phyloP scores from a whole-genome alignment of 2,797 vertebrate species.

The Pagetopsis macropterus region DNA sequence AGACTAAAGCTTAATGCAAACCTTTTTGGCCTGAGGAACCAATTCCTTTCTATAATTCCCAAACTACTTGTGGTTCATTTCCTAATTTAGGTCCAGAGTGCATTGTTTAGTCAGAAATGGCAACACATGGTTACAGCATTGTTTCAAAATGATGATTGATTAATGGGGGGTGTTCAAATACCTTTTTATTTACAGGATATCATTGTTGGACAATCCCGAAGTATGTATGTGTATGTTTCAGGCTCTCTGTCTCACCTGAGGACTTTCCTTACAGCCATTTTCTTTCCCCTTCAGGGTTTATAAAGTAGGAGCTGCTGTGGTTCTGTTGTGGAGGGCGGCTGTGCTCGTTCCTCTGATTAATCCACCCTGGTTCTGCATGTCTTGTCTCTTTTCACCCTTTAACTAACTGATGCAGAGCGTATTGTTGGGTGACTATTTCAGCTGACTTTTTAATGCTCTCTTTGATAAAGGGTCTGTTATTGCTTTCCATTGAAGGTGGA shows the following conservation, averaged over 20 bases:
- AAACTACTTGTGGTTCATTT: neutral
- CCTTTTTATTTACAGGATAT: neutral
- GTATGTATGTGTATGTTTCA: constrained; percentile 49
- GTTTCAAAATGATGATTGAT: neutral
- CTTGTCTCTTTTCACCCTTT: constrained; percentile 76
- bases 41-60: neutral
- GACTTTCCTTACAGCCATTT: constrained; percentile 45
- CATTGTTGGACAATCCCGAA: constrained; percentile 5
- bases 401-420: constrained; percentile 78
- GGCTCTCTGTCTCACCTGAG: constrained; percentile 67
- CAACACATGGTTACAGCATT: neutral
- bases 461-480: constrained; percentile 26
- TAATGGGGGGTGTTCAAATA: neutral
- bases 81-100: neutral
- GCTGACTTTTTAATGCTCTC: neutral
- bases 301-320: constrained; percentile 54
- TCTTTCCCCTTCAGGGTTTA: constrained; percentile 60
- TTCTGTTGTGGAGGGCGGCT: constrained; percentile 67
- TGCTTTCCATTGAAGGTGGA: constrained; percentile 82
- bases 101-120: neutral
- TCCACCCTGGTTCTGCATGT: constrained; percentile 88
- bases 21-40: neutral
- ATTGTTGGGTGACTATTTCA: constrained; percentile 16
- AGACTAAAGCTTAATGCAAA: neutral
- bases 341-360: constrained; percentile 76